A percentile compares a stretch with the other conserved stretches of the same genome.
Evolutionary conservation across 2,797 vertebrate genomes (phyloP).

Genomic region (Eutrigla gurnardus): DNA sequence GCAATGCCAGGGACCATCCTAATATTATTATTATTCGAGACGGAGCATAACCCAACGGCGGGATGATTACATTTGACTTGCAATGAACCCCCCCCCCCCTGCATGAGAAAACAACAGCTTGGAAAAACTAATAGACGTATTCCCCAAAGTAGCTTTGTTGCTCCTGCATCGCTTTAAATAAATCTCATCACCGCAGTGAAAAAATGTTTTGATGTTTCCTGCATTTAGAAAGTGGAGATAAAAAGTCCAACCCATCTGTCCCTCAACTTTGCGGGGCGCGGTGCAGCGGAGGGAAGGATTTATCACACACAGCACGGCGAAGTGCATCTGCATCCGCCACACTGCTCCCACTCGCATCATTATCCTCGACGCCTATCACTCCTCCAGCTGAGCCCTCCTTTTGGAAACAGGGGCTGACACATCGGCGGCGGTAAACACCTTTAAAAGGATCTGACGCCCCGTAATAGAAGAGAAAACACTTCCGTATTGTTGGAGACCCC

Average conservation of each 20-base stretch:
- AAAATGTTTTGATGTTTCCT: conserved; percentile 78
- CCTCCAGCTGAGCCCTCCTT: conserved; percentile 72
- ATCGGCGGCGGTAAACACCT: conserved; percentile 73
- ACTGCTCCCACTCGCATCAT: conserved; percentile 70
- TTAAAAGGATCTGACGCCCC: conserved; percentile 79
- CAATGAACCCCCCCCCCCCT: conserved; percentile 75
- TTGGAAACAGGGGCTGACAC: conserved; percentile 71
- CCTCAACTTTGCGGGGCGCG: conserved; percentile 61
- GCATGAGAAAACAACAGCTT: conserved; percentile 78
- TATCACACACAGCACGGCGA: conserved; percentile 69
- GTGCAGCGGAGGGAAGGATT: conserved; percentile 62
- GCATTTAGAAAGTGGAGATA: conserved; percentile 72
- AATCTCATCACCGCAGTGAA: conserved; percentile 71
- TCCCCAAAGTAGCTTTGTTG: conserved; percentile 75
- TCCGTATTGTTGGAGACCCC: conserved; percentile 73
- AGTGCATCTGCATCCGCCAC: conserved; percentile 74
- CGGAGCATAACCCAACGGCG: conserved; percentile 75
- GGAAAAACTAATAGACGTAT: conserved; percentile 78
- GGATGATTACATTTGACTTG: conserved; percentile 86
- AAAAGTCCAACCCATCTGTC: conserved; percentile 79
- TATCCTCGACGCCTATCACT: conserved; percentile 70
- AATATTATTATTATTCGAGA: conserved; percentile 81
- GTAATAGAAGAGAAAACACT: conserved; percentile 73
- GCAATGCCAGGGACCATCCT: conserved; percentile 72
- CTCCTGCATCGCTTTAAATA: conserved; percentile 71